Evolutionary conservation across 2,797 vertebrate species (phyloP), one percentile per base, ranked within the genome.

Genomic region (Pipistrellus pipistrellus): DNA sequence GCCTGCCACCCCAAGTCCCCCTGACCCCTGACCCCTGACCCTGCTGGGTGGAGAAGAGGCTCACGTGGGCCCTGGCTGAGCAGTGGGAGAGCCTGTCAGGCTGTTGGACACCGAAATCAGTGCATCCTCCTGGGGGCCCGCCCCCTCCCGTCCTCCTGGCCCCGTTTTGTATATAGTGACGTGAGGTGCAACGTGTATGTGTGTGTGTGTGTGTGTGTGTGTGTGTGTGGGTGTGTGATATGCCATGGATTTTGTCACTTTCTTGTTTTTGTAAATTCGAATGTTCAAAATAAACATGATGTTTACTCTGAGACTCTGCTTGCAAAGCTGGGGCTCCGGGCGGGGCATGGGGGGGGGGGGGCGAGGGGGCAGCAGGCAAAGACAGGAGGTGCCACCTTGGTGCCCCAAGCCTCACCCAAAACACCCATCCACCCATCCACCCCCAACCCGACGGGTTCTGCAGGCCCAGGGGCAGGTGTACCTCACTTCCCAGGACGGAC

Each of bases 241-340:
- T 96, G 78, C 96, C 92, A 92, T 82, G 95, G 92, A 68, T 96
- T 97, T 97, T 95, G 94, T 97, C 97, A 96, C 83, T 91, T 95
- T 35, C 97, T 97, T 95, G 97, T 97, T 98, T 98, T 98, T 98
- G 98, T 98, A 98, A 98, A 97, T 97, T 97, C 98, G 97, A 97
- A 96, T 0, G 98, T 98, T 98, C 95, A 91, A 97, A 98, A 98
- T 98, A 98, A 98, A 98, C 4, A 81, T 97, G 97, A 95, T 18
- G 93, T 98, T 98, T 98, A 98, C 96, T 98, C 97, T 11, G 20
- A 98, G 96, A 93, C 87, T 96, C 72, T 94, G 93, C 41, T 93
- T 64, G 46, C 30, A 32, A 57, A 32, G 30, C 64, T 44, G 7
- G 66, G 83, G 62, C 27, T 53, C 1, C 7, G 30, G 11, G 27